Conservation (phyloP, 2,888 invertebrate genomes). For the Argyresthia goedartella region DNA sequence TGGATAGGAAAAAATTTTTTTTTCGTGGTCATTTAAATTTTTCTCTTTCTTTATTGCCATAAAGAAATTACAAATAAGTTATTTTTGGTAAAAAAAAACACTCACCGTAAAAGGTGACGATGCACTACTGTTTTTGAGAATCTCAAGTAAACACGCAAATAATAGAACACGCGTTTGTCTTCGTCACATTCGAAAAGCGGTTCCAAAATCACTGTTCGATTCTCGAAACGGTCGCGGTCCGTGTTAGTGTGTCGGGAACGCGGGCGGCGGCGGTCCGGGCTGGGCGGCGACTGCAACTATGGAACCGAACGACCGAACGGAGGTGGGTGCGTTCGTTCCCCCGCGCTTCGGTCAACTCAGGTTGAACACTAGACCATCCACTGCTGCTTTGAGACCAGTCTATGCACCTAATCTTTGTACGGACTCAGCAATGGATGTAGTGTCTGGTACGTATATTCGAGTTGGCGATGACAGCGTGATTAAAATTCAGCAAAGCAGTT, state of each 20-base stretch:
- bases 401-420: too few species aligned
- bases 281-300: slow-evolving; percentile 46
- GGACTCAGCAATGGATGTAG: too few species aligned
- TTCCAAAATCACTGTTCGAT: slow-evolving; percentile 32
- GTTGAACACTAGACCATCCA: too few species aligned
- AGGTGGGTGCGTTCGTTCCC: slow-evolving; percentile 37
- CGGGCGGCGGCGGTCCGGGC: slow-evolving; percentile 43
- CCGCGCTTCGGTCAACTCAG: slow-evolving; percentile 31
- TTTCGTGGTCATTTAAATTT: too few species aligned
- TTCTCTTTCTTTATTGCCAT: too few species aligned
- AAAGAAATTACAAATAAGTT: too few species aligned
- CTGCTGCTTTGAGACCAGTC: too few species aligned
- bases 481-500: slow-evolving; percentile 9
- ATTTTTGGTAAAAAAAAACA: not conserved
- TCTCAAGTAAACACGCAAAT: not conserved
- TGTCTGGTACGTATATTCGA: too few species aligned
- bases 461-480: not conserved
- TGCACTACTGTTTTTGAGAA: slow-evolving; percentile 14
- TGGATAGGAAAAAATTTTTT: too few species aligned
- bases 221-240: slow-evolving; percentile 15
- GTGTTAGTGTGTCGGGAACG: slow-evolving; percentile 12
- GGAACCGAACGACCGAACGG: slow-evolving; percentile 4
- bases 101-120: slow-evolving; percentile 46
- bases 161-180: slow-evolving; percentile 16
- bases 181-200: too few species aligned